Percentiles rank a stretch among this genome's conserved stretches.
These are phyloP conservation scores for Andrena chrysosceles DNA, from an alignment of 2,888 invertebrate genomes.

Conservation along the genomic window DNA sequence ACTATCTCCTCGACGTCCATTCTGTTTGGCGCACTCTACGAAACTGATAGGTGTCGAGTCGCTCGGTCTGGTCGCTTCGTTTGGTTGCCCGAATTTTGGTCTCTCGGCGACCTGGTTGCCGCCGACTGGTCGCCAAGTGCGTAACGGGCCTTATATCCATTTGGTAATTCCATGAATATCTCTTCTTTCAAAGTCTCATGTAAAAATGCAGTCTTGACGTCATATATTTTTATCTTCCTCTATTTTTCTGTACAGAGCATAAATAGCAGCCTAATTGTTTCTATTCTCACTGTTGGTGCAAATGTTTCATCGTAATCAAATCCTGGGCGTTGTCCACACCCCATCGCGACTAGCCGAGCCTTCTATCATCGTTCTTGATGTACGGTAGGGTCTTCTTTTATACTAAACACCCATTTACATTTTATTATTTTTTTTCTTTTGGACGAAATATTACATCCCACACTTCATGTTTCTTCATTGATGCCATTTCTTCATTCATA, in stretches of 20 bases:
- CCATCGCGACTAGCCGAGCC: slow-evolving; percentile 23
- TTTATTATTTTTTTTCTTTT: slow-evolving; percentile 14
- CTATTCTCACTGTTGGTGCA: slow-evolving; percentile 11
- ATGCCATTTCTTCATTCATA: slow-evolving; percentile 26
- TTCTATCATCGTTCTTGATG: background rate
- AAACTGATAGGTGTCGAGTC: too few relatives aligned
- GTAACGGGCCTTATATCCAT: too few relatives aligned
- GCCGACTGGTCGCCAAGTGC: too few relatives aligned
- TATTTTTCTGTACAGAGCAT: background rate
- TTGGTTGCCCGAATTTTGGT: too few relatives aligned
- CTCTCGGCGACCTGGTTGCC: too few relatives aligned
- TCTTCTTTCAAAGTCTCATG: slow-evolving; percentile 4
- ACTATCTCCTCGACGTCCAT: too few relatives aligned
- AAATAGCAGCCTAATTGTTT: slow-evolving; percentile 9
- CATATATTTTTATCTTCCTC: background rate
- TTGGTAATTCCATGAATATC: slow-evolving; percentile 2
- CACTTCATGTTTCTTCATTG: slow-evolving; percentile 18
- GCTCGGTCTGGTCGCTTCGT: too few relatives aligned
- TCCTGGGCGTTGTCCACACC: slow-evolving; percentile 23
- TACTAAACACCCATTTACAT: slow-evolving; percentile 12
- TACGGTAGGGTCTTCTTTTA: slow-evolving; percentile 18
- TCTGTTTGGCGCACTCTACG: too few relatives aligned
- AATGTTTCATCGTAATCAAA: slow-evolving; percentile 22
- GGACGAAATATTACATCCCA: slow-evolving; percentile 19
- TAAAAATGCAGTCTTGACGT: slow-evolving; percentile 3